Percentiles rank a stretch among this genome's conserved stretches.
These are phyloP conservation scores for Polydrusus tereticollis DNA, from an alignment of 2,888 invertebrate species.

Conservation along the genomic window DNA sequence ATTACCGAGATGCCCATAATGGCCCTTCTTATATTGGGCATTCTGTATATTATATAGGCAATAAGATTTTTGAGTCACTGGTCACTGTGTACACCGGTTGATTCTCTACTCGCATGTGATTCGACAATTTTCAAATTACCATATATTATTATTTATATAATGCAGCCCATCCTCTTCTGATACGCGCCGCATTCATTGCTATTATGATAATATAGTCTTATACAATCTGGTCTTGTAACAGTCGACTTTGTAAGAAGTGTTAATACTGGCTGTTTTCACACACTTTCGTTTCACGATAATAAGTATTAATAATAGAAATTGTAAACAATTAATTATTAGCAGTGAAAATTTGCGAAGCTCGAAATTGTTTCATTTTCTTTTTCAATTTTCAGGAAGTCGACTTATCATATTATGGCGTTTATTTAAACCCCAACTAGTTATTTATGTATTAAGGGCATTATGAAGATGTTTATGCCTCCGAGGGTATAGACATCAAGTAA, in stretches of 20 bases:
- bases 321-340: background rate
- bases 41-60: too few species aligned
- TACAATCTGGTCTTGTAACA: slow-evolving; percentile 12
- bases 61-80: too few species aligned
- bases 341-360: background rate
- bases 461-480: too few species aligned
- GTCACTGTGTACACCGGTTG: too few species aligned
- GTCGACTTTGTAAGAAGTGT: slow-evolving; percentile 9
- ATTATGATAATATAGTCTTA: slow-evolving; percentile 14
- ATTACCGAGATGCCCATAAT: too few species aligned
- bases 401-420: too few species aligned
- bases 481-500: too few species aligned
- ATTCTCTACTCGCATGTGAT: background rate
- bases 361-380: background rate
- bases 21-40: too few species aligned
- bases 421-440: too few species aligned
- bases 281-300: slow-evolving; percentile 10
- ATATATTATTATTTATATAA: slow-evolving; percentile 7
- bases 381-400: too few species aligned
- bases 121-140: background rate
- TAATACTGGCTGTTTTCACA: slow-evolving; percentile 15
- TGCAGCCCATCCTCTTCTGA: background rate
- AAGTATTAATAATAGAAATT: slow-evolving; percentile 14
- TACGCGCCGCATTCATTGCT: background rate
- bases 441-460: too few species aligned